Evolutionary conservation across 2,888 invertebrate species (phyloP).

Genomic region (Euspilapteryx auroguttella): DNA sequence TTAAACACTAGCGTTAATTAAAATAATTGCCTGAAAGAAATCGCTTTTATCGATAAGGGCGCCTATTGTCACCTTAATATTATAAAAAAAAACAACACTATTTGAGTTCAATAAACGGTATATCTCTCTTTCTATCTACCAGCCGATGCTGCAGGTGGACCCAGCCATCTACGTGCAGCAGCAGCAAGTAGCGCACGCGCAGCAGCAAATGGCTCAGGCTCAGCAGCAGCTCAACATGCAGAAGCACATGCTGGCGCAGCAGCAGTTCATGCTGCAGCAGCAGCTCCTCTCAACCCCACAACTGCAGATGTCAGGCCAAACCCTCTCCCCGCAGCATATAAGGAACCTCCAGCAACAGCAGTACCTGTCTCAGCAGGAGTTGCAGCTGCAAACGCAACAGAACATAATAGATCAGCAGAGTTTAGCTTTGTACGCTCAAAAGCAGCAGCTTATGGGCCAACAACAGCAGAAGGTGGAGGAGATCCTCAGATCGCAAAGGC

Average conservation of each 20-base stretch:
- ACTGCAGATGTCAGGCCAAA: constrained; percentile 44
- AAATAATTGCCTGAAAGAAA: no score
- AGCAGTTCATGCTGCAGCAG: constrained; percentile 49
- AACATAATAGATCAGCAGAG: constrained; percentile 61
- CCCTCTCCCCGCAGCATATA: constrained; percentile 42
- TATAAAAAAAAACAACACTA: constrained; percentile 9
- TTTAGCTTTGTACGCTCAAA: constrained; percentile 49
- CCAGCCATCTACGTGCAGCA: constrained; percentile 36
- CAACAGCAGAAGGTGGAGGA: constrained; percentile 54
- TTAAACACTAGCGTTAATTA: no score
- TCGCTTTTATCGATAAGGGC: no score
- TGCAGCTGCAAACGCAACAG: constrained; percentile 54
- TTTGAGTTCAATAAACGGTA: no score
- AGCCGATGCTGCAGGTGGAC: no score
- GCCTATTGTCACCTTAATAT: no score
- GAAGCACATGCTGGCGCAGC: constrained; percentile 47
- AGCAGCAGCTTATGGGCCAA: constrained; percentile 52
- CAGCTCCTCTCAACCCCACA: constrained; percentile 47
- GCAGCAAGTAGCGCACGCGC: constrained; percentile 47
- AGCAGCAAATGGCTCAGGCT: constrained; percentile 43
- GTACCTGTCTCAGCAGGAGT: constrained; percentile 51
- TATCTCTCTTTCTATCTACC: no score
- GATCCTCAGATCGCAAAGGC: constrained; percentile 32
- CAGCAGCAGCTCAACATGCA: constrained; percentile 52
- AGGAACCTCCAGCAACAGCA: constrained; percentile 50